phyloP scores from a whole-genome alignment of 2,113 vertebrate species.

The Psittacula cyanocephala region DNA sequence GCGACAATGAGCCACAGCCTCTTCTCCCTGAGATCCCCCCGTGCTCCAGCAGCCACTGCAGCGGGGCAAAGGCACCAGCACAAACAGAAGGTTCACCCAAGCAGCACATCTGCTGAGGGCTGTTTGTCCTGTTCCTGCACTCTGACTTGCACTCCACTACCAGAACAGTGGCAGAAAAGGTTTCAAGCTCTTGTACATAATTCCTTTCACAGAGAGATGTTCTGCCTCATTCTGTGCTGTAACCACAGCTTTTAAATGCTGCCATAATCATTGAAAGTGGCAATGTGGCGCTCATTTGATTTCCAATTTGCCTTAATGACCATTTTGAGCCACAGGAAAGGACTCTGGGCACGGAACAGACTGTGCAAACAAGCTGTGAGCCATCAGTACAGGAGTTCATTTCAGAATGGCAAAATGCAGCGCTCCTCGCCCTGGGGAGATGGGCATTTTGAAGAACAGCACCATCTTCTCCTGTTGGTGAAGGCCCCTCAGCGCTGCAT shows the following conservation, averaged over 20 bases:
- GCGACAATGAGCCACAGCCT: background rate
- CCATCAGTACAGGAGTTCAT: slow-evolving; percentile 14
- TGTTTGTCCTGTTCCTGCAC: background rate
- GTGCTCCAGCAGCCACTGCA: rapidly evolving
- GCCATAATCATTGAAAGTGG: background rate
- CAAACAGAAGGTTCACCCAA: background rate
- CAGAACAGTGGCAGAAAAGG: background rate
- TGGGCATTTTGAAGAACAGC: background rate
- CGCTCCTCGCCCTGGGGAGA: slow-evolving; percentile 15
- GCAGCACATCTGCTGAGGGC: background rate
- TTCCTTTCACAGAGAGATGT: background rate
- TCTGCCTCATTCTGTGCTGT: background rate
- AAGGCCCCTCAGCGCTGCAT: background rate
- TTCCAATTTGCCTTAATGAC: slow-evolving; percentile 1
- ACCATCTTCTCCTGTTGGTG: background rate
- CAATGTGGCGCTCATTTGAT: background rate
- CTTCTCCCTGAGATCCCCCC: background rate
- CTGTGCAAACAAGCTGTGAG: background rate
- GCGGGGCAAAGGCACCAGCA: background rate
- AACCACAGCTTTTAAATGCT: background rate
- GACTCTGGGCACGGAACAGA: slow-evolving; percentile 32
- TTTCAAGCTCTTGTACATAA: background rate
- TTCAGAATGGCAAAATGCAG: slow-evolving; percentile 5
- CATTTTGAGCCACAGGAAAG: slow-evolving; percentile 7
- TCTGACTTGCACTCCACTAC: background rate